Conservation (phyloP, 2,888 invertebrate genomes). For the Zaprionus obscuricornis region DNA sequence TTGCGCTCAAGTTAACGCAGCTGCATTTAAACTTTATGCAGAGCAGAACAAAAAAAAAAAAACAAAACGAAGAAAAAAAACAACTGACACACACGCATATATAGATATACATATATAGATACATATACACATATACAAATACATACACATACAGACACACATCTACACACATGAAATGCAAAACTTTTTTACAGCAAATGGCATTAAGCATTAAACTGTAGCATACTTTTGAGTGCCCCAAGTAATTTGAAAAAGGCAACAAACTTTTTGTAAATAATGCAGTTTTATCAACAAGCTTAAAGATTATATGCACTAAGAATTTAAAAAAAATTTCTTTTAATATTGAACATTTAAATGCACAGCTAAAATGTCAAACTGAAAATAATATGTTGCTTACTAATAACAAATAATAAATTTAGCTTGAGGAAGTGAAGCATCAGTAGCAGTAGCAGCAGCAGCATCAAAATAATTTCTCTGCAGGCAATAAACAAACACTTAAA, state of each 20-base stretch:
- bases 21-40: constrained; percentile 69
- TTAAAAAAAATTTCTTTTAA: no score
- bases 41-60: constrained; percentile 25
- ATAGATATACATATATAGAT: no score
- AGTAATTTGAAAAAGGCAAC: constrained; percentile 28
- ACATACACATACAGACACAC: not conserved
- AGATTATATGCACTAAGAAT: not conserved
- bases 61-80: constrained; percentile 7
- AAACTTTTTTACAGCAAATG: constrained; percentile 59
- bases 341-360: no score
- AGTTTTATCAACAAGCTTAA: constrained; percentile 6
- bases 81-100: constrained; percentile 1
- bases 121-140: constrained; percentile 22
- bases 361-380: no score
- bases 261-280: constrained; percentile 23
- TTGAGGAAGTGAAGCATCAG: no score
- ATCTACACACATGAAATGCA: constrained; percentile 50
- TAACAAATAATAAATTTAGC: no score
- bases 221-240: constrained; percentile 27
- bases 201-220: constrained; percentile 56
- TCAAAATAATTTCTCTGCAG: no score
- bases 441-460: no score
- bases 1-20: constrained; percentile 66
- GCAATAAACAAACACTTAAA: no score
- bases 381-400: no score